phyloP scores from a whole-genome alignment of 2,797 vertebrate genomes.

The Anguilla pacifica region DNA sequence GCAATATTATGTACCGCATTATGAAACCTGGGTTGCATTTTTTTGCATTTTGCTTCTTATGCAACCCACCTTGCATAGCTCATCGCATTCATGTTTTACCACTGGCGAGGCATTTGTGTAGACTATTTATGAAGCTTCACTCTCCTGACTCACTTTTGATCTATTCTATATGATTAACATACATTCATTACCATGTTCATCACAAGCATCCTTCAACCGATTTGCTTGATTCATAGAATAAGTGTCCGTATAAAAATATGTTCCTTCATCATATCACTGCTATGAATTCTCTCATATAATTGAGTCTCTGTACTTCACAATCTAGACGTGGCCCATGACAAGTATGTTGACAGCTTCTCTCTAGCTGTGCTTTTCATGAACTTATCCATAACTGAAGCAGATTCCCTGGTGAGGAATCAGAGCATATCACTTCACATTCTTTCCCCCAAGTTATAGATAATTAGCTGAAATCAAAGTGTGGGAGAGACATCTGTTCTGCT shows the following conservation, averaged over 20 bases:
- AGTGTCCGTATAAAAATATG: neutral
- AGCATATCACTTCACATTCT: slow-evolving; percentile 3
- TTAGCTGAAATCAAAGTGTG: slow-evolving; percentile 18
- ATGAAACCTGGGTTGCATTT: too few species aligned
- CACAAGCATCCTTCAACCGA: neutral
- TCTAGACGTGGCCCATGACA: neutral
- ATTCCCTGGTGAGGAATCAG: neutral
- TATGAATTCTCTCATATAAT: neutral
- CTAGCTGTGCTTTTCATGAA: neutral
- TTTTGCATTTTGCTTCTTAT: too few species aligned
- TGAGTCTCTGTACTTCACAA: slow-evolving; percentile 7
- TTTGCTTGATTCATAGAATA: neutral
- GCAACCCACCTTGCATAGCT: too few species aligned
- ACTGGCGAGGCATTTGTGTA: neutral
- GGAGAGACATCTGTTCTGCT: slow-evolving; percentile 8
- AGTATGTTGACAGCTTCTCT: neutral
- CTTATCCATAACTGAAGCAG: neutral
- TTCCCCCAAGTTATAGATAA: slow-evolving; percentile 5
- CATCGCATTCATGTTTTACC: too few species aligned
- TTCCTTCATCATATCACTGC: neutral
- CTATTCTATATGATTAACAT: neutral
- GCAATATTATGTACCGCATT: too few species aligned
- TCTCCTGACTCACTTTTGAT: neutral
- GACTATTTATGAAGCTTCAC: neutral
- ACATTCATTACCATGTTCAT: neutral